Evolutionary conservation across 2,797 vertebrate species (phyloP), one percentile per base, ranked within the genome.

Genomic region (Gadopsis bispinosus): DNA sequence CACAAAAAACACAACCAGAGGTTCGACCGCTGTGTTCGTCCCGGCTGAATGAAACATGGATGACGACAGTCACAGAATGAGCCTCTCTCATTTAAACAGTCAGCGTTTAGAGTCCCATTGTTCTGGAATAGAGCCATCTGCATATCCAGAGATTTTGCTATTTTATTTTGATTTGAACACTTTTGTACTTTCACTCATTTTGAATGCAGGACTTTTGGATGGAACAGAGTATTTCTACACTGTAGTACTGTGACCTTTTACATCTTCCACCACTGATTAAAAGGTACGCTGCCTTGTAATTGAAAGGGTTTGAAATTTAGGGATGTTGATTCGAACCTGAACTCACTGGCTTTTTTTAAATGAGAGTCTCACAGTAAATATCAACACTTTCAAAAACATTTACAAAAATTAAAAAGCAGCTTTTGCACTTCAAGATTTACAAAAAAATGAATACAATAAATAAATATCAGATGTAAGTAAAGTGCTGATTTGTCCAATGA

Each of bases 291-390:
- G 9, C 9, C 1, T 33, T 11, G 9, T 3, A 37, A 37, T 33
- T 14, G 31, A 35, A 11, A 8, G 19, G 45, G 0, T 50, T 50
- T 20, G 9, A 9, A 50, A 50, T 50, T 6, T 1, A n/a, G 19
- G 47, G 5, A n/a, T 20, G 13, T 60, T 22, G 33, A 58, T 11
- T 5, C 35, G 33, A 59, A 59, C 19, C 14, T 60, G 20, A 61
- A 41, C 58, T 8, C 17, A 20, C 19, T 48, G 19, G 9, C 20
- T 31, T 19, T 17, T 45, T 33, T 37, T n/a, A 59, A 59, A 85
- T 77, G 69, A 83, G 72, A 79, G 63, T 79, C 75, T 89, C 63
- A 45, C 39, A 48, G 9, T 6, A 7, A 66, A 67, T 29, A 77
- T 50, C n/a, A 51, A 22, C 1, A 51, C 10, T 10, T 54, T 53